Evolutionary conservation across 2,797 vertebrate genomes (phyloP).

Genomic region (Triplophysa bombifrons): DNA sequence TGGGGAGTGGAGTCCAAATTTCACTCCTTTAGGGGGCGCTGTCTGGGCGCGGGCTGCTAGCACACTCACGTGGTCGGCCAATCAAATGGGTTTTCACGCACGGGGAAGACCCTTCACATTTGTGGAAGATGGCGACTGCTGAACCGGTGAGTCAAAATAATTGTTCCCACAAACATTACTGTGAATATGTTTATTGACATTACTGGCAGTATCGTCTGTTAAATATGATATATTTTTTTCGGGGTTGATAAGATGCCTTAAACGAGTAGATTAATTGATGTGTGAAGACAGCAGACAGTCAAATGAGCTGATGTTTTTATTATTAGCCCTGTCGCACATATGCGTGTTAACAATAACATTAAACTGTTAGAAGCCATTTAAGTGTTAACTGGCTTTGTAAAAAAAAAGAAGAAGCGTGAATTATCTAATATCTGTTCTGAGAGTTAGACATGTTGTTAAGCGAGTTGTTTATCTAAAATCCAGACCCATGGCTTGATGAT

Average conservation of each 20-base stretch:
- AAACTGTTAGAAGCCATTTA: background rate
- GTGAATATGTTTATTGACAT: background rate
- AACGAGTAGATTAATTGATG: background rate
- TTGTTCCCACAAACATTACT: background rate
- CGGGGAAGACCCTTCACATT: constrained; percentile 63
- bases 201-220: background rate
- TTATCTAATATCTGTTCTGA: background rate
- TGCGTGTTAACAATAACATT: background rate
- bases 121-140: constrained; percentile 94
- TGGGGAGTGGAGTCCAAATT: background rate
- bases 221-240: background rate
- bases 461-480: background rate
- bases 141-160: constrained; percentile 85
- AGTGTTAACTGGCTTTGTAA: background rate
- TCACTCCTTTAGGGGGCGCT: constrained; percentile 12
- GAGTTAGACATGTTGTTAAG: background rate
- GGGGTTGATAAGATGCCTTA: background rate
- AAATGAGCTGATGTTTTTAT: background rate
- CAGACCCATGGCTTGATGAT: background rate
- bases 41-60: background rate
- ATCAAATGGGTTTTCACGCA: constrained; percentile 77
- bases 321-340: background rate
- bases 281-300: background rate
- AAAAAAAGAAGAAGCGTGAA: background rate
- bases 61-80: constrained; percentile 64